phyloP scores from a whole-genome alignment of 2,797 vertebrate species.

The Babyrousa celebensis region DNA sequence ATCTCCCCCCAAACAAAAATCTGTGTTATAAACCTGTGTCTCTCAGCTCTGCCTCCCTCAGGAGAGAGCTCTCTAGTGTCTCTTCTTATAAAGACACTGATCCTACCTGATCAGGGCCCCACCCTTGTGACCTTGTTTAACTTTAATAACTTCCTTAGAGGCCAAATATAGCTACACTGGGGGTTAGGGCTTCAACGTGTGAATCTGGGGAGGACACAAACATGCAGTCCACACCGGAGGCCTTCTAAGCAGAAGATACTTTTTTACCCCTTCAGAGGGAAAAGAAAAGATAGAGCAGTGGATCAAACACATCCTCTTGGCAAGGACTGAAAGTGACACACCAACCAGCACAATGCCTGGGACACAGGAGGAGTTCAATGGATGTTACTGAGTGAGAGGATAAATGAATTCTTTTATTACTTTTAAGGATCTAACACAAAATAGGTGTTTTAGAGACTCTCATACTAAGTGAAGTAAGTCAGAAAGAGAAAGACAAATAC shows the following conservation, averaged over 20 bases:
- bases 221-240: not conserved
- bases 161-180: not conserved
- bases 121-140: not conserved
- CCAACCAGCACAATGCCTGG: not conserved
- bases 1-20: not conserved
- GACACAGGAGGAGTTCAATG: not conserved
- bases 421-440: not conserved
- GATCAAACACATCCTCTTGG: not conserved
- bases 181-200: not conserved
- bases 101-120: not conserved
- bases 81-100: not conserved
- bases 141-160: not conserved
- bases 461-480: no score
- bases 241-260: not conserved
- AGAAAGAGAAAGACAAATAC: no score
- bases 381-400: not conserved
- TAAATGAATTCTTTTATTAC: constrained; percentile 12
- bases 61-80: not conserved
- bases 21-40: not conserved
- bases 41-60: not conserved
- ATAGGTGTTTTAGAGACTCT: no score
- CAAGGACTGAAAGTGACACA: not conserved
- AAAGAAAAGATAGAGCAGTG: not conserved
- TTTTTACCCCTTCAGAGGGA: not conserved
- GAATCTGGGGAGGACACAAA: not conserved